Conservation (phyloP, 2,888 invertebrate genomes). For the Leucoma salicis region DNA sequence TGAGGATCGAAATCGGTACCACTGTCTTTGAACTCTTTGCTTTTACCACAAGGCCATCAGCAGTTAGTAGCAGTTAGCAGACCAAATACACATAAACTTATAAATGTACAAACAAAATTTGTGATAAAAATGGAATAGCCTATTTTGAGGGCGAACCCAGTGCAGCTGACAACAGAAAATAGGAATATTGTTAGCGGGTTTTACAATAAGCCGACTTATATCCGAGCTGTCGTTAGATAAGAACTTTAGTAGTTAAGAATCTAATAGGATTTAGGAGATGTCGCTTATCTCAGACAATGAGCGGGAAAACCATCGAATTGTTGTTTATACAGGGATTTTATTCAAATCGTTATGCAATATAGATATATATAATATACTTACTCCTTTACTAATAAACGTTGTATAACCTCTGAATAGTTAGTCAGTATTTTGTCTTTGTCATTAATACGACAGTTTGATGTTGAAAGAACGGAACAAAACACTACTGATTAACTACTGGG, state of each 20-base stretch:
- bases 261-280: conserved; percentile 38
- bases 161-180: conserved; percentile 52
- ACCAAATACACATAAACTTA: too few relatives aligned
- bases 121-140: conserved; percentile 54
- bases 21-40: too few relatives aligned
- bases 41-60: too few relatives aligned
- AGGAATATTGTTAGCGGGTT: conserved; percentile 52
- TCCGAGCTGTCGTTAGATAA: conserved; percentile 47
- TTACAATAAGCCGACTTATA: conserved; percentile 61
- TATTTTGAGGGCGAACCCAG: conserved; percentile 47
- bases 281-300: conserved; percentile 38
- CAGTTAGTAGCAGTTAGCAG: too few relatives aligned
- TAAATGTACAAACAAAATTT: too few relatives aligned
- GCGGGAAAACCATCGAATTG: conserved; percentile 9
- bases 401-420: too few relatives aligned
- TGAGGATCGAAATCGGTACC: too few relatives aligned
- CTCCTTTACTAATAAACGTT: too few relatives aligned
- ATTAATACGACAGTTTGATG: too few relatives aligned
- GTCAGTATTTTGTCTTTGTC: too few relatives aligned
- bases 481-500: too few relatives aligned
- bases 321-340: conserved; percentile 11
- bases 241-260: conserved; percentile 48
- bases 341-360: conserved; percentile 17
- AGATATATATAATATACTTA: conserved; percentile 8
- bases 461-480: too few relatives aligned